Conservation (phyloP, 2,888 invertebrate genomes). For the Heliconius hortense region DNA sequence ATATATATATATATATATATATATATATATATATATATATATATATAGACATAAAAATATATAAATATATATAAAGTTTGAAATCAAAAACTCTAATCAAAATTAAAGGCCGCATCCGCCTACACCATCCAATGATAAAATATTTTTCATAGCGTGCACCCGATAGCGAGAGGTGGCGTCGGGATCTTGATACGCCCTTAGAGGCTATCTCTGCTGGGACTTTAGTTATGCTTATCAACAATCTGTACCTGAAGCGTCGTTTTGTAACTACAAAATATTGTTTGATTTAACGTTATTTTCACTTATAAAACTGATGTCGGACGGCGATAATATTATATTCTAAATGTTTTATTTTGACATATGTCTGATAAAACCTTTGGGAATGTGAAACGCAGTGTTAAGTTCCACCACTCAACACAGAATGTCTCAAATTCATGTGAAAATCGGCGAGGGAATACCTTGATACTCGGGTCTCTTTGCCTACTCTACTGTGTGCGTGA, state of each 20-base stretch:
- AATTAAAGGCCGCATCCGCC: not conserved
- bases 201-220: constrained; percentile 47
- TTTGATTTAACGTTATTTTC: constrained; percentile 18
- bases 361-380: not conserved
- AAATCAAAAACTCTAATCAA: not conserved
- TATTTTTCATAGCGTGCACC: constrained; percentile 37
- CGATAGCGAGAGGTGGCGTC: constrained; percentile 45
- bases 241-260: constrained; percentile 16
- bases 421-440: not conserved
- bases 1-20: no score
- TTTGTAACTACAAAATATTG: constrained; percentile 17
- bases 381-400: not conserved
- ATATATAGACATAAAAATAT: no score
- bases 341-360: not conserved
- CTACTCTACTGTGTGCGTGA: no score
- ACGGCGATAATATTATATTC: constrained; percentile 5
- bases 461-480: no score
- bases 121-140: constrained; percentile 28
- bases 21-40: no score
- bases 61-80: not conserved
- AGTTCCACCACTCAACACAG: not conserved
- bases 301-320: constrained; percentile 9
- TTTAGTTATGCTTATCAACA: constrained; percentile 24
- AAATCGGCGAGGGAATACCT: not conserved
- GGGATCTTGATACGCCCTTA: constrained; percentile 58